Evolutionary conservation across 2,113 vertebrate species (phyloP).

Genomic region (Oceanodroma tethys): DNA sequence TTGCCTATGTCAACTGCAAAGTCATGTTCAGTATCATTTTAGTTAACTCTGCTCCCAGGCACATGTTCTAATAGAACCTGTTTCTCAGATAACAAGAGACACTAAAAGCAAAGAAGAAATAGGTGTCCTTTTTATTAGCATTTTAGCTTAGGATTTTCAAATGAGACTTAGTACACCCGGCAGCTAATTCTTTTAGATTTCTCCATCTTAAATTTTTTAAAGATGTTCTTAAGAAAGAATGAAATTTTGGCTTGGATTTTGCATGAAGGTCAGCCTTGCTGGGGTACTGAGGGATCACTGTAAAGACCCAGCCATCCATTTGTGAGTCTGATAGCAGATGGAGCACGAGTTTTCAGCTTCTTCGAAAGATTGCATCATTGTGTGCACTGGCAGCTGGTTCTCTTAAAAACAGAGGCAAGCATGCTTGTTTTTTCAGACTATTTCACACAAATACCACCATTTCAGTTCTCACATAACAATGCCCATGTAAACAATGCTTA

Average conservation of each 20-base stretch:
- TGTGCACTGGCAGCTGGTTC: background rate
- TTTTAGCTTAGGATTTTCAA: background rate
- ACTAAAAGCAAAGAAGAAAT: background rate
- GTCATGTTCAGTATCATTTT: background rate
- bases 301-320: background rate
- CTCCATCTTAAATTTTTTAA: background rate
- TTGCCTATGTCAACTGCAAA: background rate
- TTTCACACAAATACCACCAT: background rate
- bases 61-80: background rate
- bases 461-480: background rate
- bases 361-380: background rate
- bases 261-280: background rate
- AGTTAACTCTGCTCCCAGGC: background rate
- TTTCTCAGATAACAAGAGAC: background rate
- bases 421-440: background rate
- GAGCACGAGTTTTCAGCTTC: background rate
- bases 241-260: background rate
- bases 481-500: slow-evolving; percentile 20
- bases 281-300: background rate
- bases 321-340: background rate
- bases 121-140: background rate
- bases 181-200: background rate
- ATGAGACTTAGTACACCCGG: background rate
- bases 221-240: background rate
- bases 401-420: background rate